Evolutionary conservation across 2,113 vertebrate species (phyloP), one percentile per base, ranked within the genome.

Genomic region (Noturus placidus): DNA sequence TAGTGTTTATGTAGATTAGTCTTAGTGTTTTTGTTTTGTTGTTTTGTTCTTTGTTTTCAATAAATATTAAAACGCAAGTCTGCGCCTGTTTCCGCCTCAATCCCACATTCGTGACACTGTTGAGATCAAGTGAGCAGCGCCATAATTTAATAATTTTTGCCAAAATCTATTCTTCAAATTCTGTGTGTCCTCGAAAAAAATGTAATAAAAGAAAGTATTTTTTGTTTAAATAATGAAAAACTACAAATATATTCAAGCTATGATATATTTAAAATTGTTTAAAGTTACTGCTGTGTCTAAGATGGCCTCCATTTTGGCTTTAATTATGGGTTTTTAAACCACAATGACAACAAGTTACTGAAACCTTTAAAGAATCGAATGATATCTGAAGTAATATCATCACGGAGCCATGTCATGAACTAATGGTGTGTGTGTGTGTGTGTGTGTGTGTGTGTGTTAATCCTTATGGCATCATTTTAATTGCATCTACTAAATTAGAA

Each of bases 321-420:
- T 82, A 63, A 82, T 61, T 38, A 2, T 25, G 56, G 27, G 30
- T 82, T 35, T 61, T 82, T 2, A 54, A 78, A 38, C 20, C 35
- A 30, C 79, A 63, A 4, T 76, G 69, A 83, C 38, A 22, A 82
- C 52, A 87, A 38, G 6, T 42, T 38, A 42, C 7, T 87, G 11
- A 69, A 72, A 46, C 38, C 61, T 54, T 59, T 61, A 30, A 50
- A 54, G 14, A n/a, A 25, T 50, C 4, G 17, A 35, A 22, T 38
- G 59, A 83, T 78, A 19, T 57, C 14, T 83, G 70, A 61, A 76
- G 80, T 46, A 50, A 50, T 50, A 74, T 42, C 70, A 70, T 33
- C 30, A 35, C 6, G 46, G 70, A 42, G 9, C 70, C 35, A 74
- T 25, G 35, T 25, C 70, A 42, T 74, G 70, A 74, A 9, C 35